Conservation (phyloP, 2,888 invertebrate genomes). For the Lasioglossum malachurum region DNA sequence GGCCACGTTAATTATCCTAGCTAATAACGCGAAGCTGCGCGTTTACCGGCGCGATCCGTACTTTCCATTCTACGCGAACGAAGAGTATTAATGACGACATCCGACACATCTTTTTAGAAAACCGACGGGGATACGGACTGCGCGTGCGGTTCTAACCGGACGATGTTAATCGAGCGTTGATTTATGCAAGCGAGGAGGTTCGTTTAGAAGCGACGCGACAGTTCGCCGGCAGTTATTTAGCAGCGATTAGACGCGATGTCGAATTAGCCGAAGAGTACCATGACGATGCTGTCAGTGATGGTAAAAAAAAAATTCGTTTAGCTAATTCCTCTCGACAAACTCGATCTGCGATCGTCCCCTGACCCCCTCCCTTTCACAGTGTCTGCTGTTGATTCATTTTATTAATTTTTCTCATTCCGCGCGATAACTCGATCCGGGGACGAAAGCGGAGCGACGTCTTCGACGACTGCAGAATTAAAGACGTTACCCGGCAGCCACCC, state of each 20-base stretch:
- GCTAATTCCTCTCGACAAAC: constrained; percentile 78
- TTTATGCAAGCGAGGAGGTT: constrained; percentile 23
- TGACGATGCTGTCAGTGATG: constrained; percentile 26
- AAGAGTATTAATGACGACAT: constrained; percentile 44
- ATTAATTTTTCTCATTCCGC: constrained; percentile 81
- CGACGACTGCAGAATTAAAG: constrained; percentile 68
- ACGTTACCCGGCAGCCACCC: constrained; percentile 76
- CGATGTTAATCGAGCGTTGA: constrained; percentile 27
- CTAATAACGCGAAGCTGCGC: constrained; percentile 75
- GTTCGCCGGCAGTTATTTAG: constrained; percentile 36
- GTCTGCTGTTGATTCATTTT: constrained; percentile 82
- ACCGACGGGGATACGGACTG: constrained; percentile 6
- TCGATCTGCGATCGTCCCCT: constrained; percentile 34
- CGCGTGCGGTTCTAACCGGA: neutral
- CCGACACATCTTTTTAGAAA: constrained; percentile 23
- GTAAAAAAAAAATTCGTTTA: constrained; percentile 77
- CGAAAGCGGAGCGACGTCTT: constrained; percentile 64
- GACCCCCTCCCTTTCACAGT: constrained; percentile 45
- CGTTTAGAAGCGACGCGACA: constrained; percentile 21
- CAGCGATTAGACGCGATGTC: constrained; percentile 55
- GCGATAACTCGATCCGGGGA: constrained; percentile 80
- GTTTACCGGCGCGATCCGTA: constrained; percentile 51
- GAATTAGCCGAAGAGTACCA: constrained; percentile 33
- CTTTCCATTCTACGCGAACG: constrained; percentile 37
- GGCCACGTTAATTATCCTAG: constrained; percentile 76